phyloP scores from a whole-genome alignment of 2,113 vertebrate genomes.

The Amazona vittata region DNA sequence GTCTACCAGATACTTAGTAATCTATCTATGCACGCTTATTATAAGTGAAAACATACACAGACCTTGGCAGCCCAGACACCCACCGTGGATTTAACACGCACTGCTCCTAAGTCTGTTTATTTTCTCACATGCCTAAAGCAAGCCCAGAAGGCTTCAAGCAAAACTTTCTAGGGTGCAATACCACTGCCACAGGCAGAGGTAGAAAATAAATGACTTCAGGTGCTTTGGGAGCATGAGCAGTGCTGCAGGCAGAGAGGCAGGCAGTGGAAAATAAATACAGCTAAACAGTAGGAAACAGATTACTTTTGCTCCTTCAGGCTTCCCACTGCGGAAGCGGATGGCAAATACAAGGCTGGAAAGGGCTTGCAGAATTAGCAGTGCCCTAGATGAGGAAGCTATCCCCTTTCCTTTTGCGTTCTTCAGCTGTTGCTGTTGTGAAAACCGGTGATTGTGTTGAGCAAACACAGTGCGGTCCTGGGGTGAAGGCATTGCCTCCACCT shows the following conservation, averaged over 20 bases:
- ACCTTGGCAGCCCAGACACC: background rate
- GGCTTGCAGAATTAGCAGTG: background rate
- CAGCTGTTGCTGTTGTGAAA: background rate
- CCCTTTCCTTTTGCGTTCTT: background rate
- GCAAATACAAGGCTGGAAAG: background rate
- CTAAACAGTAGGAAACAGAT: slow-evolving; percentile 30
- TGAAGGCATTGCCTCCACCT: background rate
- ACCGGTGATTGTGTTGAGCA: background rate
- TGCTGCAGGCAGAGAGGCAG: slow-evolving; percentile 33
- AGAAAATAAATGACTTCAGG: slow-evolving; percentile 53
- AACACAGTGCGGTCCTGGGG: background rate
- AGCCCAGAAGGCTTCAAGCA: slow-evolving; percentile 24
- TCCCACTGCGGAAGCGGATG: background rate
- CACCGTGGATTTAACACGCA: background rate
- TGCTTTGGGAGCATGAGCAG: slow-evolving; percentile 31
- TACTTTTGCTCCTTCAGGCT: slow-evolving; percentile 19
- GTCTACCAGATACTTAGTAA: slow-evolving; percentile 2
- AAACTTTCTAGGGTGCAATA: slow-evolving; percentile 24
- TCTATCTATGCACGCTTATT: slow-evolving; percentile 12
- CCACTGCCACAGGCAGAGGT: slow-evolving; percentile 23
- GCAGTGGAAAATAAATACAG: slow-evolving; percentile 61
- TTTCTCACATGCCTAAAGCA: slow-evolving; percentile 28
- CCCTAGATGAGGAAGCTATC: background rate
- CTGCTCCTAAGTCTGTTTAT: slow-evolving; percentile 4
- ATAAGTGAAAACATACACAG: slow-evolving; percentile 16